Evolutionary conservation across 2,113 vertebrate genomes (phyloP).

Genomic region (Mystacornis crossleyi): DNA sequence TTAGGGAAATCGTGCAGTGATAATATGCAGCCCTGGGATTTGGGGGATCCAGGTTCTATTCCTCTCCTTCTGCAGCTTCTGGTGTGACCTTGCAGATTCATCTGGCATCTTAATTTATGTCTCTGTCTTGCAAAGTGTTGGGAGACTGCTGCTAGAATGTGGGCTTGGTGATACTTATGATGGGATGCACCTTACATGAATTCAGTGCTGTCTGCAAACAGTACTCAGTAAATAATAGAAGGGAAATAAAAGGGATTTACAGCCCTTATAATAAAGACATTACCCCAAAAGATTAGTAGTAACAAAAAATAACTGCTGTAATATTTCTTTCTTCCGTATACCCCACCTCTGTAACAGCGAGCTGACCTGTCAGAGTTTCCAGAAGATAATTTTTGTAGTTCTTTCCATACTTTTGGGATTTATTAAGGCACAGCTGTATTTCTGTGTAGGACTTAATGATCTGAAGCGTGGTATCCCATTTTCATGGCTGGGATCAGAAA

Average conservation of each 20-base stretch:
- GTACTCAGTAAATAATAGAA: background rate
- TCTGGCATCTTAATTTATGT: background rate
- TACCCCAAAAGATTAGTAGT: background rate
- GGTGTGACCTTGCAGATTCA: background rate
- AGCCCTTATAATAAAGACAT: background rate
- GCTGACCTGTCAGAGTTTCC: background rate
- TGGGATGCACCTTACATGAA: background rate
- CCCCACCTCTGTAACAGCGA: background rate
- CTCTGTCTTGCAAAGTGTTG: background rate
- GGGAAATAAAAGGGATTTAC: background rate
- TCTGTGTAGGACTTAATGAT: background rate
- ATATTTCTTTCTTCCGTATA: background rate
- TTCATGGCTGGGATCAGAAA: background rate
- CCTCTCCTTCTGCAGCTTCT: background rate
- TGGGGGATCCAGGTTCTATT: background rate
- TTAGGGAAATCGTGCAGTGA: background rate
- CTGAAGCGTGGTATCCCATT: background rate
- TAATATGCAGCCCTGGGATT: background rate
- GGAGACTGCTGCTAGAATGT: background rate
- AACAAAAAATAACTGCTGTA: background rate
- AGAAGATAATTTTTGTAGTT: background rate
- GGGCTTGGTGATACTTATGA: rapidly evolving
- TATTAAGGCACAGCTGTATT: background rate
- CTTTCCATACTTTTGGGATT: background rate
- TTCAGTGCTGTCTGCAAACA: background rate